Evolutionary conservation across 2,113 vertebrate genomes (phyloP).

Genomic region (Cynocephalus volans): DNA sequence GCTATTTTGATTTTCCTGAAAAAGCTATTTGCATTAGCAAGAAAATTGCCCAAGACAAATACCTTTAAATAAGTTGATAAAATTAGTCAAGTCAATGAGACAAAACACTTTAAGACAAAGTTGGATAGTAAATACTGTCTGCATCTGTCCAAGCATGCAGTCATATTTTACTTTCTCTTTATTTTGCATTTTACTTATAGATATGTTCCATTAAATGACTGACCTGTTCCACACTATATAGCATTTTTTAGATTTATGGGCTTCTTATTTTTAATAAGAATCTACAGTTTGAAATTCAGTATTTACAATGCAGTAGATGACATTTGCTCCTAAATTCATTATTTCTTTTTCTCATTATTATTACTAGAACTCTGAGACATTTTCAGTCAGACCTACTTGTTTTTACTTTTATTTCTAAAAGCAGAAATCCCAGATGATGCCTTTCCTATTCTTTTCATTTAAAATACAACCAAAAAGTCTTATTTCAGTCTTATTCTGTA

Average conservation of each 20-base stretch:
- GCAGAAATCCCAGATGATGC: slow-evolving; percentile 64
- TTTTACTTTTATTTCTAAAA: slow-evolving; percentile 81
- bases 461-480: slow-evolving; percentile 74
- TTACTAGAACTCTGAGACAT: slow-evolving; percentile 57
- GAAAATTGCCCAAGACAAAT: slow-evolving; percentile 42
- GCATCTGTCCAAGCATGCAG: background rate
- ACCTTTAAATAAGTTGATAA: slow-evolving; percentile 63
- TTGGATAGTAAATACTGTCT: slow-evolving; percentile 9
- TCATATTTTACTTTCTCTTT: slow-evolving; percentile 19
- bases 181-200: slow-evolving; percentile 74
- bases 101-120: slow-evolving; percentile 8
- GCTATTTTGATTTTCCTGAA: background rate
- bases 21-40: slow-evolving; percentile 37
- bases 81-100: slow-evolving; percentile 28
- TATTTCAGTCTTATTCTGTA: slow-evolving; percentile 52
- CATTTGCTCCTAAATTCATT: slow-evolving; percentile 79
- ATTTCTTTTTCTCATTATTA: slow-evolving; percentile 78
- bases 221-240: slow-evolving; percentile 34
- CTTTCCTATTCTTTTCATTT: slow-evolving; percentile 75
- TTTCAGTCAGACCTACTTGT: slow-evolving; percentile 47
- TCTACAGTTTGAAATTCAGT: slow-evolving; percentile 60
- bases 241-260: slow-evolving; percentile 51
- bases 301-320: slow-evolving; percentile 68
- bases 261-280: slow-evolving; percentile 79
- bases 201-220: slow-evolving; percentile 57